A percentile compares a stretch with the other conserved stretches of the same genome.
Conservation (phyloP, 2,113 vertebrate species). For the Ciconia maguari region DNA sequence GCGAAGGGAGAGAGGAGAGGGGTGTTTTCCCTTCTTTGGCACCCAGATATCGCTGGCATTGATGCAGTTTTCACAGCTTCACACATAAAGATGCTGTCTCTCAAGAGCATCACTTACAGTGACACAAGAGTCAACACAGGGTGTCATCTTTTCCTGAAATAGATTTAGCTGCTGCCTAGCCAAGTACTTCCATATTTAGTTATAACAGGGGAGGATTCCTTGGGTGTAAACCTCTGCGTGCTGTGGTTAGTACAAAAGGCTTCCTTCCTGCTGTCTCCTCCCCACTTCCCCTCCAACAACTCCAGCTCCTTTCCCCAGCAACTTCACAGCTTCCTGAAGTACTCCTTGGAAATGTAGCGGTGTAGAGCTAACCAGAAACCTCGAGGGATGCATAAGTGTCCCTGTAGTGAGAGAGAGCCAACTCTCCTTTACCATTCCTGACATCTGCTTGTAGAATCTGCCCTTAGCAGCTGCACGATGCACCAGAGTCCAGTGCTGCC, state of each 20-base stretch:
- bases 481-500: neutral
- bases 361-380: neutral
- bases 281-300: neutral
- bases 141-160: neutral
- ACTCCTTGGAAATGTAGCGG: neutral
- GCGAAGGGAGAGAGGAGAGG: neutral
- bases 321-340: neutral
- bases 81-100: neutral
- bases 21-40: neutral
- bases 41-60: neutral
- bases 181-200: neutral
- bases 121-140: neutral
- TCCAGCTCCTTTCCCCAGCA: neutral
- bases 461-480: neutral
- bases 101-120: neutral
- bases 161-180: neutral
- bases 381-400: neutral
- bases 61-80: neutral
- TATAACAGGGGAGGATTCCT: neutral
- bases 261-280: neutral
- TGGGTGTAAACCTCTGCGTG: neutral
- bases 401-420: neutral
- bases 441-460: neutral
- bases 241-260: neutral
- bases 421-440: neutral